phyloP scores from a whole-genome alignment of 2,113 vertebrate species.

The Ictalurus punctatus region DNA sequence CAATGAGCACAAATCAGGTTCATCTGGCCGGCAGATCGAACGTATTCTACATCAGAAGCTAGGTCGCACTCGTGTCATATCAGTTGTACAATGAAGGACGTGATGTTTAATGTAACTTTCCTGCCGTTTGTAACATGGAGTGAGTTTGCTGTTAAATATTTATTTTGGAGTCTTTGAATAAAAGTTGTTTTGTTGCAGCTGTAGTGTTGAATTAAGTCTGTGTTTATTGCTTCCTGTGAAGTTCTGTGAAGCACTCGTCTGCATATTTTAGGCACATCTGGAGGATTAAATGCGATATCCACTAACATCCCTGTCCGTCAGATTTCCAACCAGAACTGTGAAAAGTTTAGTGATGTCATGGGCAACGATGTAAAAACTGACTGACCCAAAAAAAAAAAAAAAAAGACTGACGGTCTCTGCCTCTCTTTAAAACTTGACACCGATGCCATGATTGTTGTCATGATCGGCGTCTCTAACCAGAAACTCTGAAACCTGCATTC shows the following conservation, averaged over 20 bases:
- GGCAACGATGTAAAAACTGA: background rate
- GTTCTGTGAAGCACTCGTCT: background rate
- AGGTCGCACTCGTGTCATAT: background rate
- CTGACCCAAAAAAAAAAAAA: too few relatives aligned
- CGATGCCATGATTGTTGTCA: background rate
- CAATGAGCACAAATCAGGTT: background rate
- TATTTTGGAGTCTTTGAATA: background rate
- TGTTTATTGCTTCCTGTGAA: background rate
- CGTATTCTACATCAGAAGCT: background rate
- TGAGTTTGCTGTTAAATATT: background rate
- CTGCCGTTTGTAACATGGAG: background rate
- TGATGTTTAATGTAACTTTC: background rate
- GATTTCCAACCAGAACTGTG: background rate
- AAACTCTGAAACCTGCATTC: background rate
- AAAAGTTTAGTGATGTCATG: background rate
- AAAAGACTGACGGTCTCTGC: background rate
- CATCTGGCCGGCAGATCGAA: background rate
- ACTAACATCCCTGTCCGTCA: background rate
- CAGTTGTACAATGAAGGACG: background rate
- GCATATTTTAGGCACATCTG: background rate
- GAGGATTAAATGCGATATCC: background rate
- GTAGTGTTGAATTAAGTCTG: background rate
- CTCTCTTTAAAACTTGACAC: background rate
- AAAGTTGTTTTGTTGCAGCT: background rate
- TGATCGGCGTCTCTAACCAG: background rate